These are phyloP conservation scores for Centrocercus urophasianus DNA, from an alignment of 2,113 vertebrate genomes.

Conservation along the genomic window DNA sequence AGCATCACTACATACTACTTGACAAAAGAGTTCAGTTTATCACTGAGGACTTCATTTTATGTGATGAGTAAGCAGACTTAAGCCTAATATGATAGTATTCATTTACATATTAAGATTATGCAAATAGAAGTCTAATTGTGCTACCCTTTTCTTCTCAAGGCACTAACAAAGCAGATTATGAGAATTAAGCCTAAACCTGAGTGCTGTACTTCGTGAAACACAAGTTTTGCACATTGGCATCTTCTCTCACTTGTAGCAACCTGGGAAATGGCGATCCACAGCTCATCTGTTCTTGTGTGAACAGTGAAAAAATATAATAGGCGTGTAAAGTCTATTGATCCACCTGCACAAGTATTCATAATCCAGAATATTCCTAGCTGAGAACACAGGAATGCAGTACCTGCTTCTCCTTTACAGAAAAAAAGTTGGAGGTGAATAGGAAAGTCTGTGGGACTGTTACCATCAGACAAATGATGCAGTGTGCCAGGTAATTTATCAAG, in stretches of 20 bases:
- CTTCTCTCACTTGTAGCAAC: neutral
- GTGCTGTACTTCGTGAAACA: neutral
- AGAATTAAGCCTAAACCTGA: neutral
- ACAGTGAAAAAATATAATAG: neutral
- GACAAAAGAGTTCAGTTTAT: neutral
- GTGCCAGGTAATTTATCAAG: neutral
- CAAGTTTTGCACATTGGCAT: neutral
- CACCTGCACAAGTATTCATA: neutral
- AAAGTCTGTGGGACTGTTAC: neutral
- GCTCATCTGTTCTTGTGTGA: neutral
- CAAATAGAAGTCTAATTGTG: neutral
- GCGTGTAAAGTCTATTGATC: neutral
- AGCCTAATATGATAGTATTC: neutral
- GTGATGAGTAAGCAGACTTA: neutral
- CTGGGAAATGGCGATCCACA: neutral
- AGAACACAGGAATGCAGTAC: neutral
- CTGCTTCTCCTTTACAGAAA: neutral
- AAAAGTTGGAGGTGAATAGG: neutral
- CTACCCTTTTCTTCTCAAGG: neutral
- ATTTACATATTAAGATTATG: neutral
- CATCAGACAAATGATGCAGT: neutral
- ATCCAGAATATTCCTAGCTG: neutral
- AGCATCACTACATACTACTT: neutral
- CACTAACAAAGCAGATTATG: neutral
- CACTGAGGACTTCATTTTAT: neutral